Evolutionary conservation across 1,140 invertebrate species (phyloP).

Genomic region (Drosophila micromelanica): DNA sequence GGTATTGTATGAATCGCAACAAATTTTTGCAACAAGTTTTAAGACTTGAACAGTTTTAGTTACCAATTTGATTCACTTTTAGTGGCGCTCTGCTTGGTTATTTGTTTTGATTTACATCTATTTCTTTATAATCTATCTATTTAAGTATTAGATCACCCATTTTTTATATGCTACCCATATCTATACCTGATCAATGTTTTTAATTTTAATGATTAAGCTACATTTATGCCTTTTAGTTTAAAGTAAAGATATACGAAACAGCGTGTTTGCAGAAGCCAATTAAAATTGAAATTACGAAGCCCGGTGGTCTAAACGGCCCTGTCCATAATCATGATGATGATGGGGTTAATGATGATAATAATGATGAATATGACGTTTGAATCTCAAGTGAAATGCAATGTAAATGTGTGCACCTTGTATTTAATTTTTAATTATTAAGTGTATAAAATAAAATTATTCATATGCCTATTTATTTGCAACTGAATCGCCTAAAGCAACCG

Average conservation of each 20-base stretch:
- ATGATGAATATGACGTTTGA: slow-evolving; percentile 30
- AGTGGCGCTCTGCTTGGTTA: slow-evolving; percentile 62
- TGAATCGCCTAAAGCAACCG: slow-evolving; percentile 23
- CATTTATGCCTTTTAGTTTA: slow-evolving; percentile 72
- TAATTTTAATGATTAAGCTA: slow-evolving; percentile 55
- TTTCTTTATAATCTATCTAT: slow-evolving; percentile 21
- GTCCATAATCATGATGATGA: slow-evolving; percentile 19
- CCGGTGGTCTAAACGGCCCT: slow-evolving; percentile 2
- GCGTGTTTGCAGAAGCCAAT: slow-evolving; percentile 67
- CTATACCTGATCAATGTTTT: slow-evolving; percentile 28
- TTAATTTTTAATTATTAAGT: slow-evolving; percentile 58
- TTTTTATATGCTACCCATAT: slow-evolving; percentile 13
- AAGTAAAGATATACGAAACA: slow-evolving; percentile 76
- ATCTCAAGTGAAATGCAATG: slow-evolving; percentile 62
- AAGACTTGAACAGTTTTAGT: slow-evolving; percentile 4
- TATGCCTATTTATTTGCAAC: slow-evolving; percentile 62
- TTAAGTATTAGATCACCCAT: slow-evolving; percentile 4
- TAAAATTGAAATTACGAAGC: slow-evolving; percentile 58
- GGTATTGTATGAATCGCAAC: slow-evolving; percentile 36
- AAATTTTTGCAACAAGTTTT: slow-evolving; percentile 23
- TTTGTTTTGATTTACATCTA: slow-evolving; percentile 72
- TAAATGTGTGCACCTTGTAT: slow-evolving; percentile 64
- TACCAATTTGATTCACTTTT: slow-evolving; percentile 18
- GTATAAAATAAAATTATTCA: slow-evolving; percentile 53
- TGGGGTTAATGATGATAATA: slow-evolving; percentile 6